Conservation (phyloP, 2,888 invertebrate species). For the Acanthococcus lagerstroemiae region DNA sequence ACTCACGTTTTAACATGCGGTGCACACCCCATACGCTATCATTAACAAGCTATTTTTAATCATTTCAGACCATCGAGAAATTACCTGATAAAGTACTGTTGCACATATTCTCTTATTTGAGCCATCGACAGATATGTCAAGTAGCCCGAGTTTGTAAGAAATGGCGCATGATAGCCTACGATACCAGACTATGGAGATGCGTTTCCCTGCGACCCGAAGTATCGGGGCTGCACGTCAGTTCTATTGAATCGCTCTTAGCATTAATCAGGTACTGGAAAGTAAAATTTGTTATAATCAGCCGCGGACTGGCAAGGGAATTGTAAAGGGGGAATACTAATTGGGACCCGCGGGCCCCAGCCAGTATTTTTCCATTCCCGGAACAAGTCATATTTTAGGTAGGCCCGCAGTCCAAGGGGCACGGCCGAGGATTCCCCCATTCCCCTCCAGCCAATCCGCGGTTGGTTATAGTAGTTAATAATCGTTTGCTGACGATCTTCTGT, state of each 20-base stretch:
- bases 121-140: constrained; percentile 86
- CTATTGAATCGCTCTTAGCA: constrained; percentile 74
- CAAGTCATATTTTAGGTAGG: no score
- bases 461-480: no score
- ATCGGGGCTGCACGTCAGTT: constrained; percentile 85
- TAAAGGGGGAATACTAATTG: no score
- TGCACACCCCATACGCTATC: neutral
- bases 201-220: constrained; percentile 94
- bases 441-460: no score
- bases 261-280: constrained; percentile 54
- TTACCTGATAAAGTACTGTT: constrained; percentile 93
- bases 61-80: constrained; percentile 78
- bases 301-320: no score
- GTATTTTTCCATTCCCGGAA: no score
- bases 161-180: constrained; percentile 93
- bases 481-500: no score
- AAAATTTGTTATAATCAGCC: no score
- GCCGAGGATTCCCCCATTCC: no score
- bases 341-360: no score
- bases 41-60: neutral
- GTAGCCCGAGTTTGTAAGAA: constrained; percentile 90
- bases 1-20: no score
- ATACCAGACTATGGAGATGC: constrained; percentile 87
- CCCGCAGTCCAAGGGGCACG: no score
- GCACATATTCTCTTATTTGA: constrained; percentile 86